Conservation (phyloP, 2,113 vertebrate genomes). For the Callaeas wilsoni region DNA sequence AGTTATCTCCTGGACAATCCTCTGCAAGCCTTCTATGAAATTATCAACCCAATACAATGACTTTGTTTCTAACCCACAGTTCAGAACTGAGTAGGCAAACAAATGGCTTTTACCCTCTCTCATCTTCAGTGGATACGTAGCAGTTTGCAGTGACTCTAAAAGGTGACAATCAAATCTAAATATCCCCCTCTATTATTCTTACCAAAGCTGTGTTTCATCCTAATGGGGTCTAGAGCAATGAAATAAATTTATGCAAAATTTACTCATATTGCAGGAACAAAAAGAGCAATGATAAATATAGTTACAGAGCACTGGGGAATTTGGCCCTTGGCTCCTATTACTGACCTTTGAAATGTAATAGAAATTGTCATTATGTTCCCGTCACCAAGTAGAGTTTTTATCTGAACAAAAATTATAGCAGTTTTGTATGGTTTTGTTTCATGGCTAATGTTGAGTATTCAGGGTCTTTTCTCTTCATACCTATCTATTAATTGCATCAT, state of each 20-base stretch:
- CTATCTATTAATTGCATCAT: neutral
- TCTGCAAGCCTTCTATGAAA: neutral
- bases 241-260: neutral
- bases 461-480: neutral
- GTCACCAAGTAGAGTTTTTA: neutral
- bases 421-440: neutral
- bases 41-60: neutral
- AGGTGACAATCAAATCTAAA: neutral
- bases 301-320: neutral
- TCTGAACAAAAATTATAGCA: neutral
- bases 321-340: neutral
- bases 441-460: neutral
- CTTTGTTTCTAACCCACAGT: neutral
- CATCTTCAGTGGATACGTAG: neutral
- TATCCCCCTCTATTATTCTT: neutral
- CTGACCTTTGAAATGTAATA: neutral
- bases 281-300: neutral
- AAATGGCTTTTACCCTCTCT: neutral
- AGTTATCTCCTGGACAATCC: neutral
- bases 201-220: neutral
- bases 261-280: neutral
- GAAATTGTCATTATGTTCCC: neutral
- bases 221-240: neutral
- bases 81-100: neutral
- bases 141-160: neutral